These are phyloP conservation scores for Archips crataeganus DNA, from an alignment of 2,888 invertebrate species.

Conservation along the genomic window DNA sequence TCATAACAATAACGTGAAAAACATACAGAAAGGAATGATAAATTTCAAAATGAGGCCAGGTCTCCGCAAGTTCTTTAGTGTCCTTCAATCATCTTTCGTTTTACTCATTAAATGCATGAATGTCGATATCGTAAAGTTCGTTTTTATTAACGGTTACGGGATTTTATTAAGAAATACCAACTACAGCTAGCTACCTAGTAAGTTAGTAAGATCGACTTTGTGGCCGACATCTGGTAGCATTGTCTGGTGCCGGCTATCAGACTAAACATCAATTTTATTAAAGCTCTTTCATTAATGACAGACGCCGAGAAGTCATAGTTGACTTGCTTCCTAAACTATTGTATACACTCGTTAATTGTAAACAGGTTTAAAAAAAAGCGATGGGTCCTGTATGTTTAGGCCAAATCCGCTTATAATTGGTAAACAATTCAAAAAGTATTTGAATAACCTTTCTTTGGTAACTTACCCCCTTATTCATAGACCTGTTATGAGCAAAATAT, in stretches of 20 bases:
- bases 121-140: slow-evolving; percentile 7
- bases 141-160: not conserved
- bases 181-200: slow-evolving; percentile 16
- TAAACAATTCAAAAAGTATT: not conserved
- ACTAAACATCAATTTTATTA: slow-evolving; percentile 28
- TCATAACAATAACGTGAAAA: slow-evolving; percentile 34
- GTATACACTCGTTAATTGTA: slow-evolving; percentile 21
- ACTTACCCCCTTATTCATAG: too few species aligned
- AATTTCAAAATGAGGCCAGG: slow-evolving; percentile 29
- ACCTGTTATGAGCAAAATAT: too few species aligned
- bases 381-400: slow-evolving; percentile 2
- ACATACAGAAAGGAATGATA: slow-evolving; percentile 39
- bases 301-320: slow-evolving; percentile 16
- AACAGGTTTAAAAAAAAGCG: slow-evolving; percentile 13
- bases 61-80: slow-evolving; percentile 24
- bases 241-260: slow-evolving; percentile 4
- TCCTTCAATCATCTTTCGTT: slow-evolving; percentile 7
- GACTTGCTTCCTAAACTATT: slow-evolving; percentile 14
- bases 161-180: slow-evolving; percentile 16
- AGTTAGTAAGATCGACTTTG: slow-evolving; percentile 22
- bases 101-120: slow-evolving; percentile 31
- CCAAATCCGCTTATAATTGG: slow-evolving; percentile 12
- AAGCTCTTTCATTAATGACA: slow-evolving; percentile 27
- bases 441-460: not conserved
- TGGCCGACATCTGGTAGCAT: not conserved